A percentile compares a stretch with the other conserved stretches of the same genome.
These are phyloP conservation scores for Scaptomyza parva DNA, from an alignment of 2,888 invertebrate genomes.

Conservation along the genomic window DNA sequence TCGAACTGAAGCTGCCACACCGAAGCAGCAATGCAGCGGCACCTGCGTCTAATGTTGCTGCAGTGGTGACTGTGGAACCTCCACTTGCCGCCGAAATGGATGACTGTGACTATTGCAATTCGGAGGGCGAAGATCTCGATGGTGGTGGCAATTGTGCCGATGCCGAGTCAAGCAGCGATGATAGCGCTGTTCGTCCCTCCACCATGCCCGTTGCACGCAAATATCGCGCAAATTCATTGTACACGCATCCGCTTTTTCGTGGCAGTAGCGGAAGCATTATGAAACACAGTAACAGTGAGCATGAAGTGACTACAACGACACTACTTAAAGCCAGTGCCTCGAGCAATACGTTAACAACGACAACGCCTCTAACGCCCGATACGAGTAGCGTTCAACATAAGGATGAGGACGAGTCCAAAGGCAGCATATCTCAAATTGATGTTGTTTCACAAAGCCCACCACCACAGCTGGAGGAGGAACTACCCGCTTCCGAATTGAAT, in stretches of 20 bases:
- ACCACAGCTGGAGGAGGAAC: slow-evolving; percentile 52
- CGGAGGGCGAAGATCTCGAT: slow-evolving; percentile 82
- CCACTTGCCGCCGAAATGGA: slow-evolving; percentile 63
- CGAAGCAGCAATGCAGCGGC: slow-evolving; percentile 50
- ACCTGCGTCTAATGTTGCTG: slow-evolving; percentile 25
- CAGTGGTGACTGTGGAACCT: slow-evolving; percentile 12
- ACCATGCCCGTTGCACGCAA: slow-evolving; percentile 81
- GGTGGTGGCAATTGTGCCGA: slow-evolving; percentile 84
- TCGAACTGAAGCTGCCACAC: slow-evolving; percentile 80
- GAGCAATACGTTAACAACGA: slow-evolving; percentile 48
- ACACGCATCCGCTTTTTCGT: slow-evolving; percentile 87
- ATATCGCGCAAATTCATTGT: slow-evolving; percentile 86
- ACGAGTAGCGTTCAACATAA: slow-evolving; percentile 74
- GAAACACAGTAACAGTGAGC: slow-evolving; percentile 57
- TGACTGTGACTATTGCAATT: slow-evolving; percentile 77
- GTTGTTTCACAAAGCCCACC: slow-evolving; percentile 40
- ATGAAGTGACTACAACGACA: slow-evolving; percentile 33
- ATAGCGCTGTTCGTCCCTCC: slow-evolving; percentile 75
- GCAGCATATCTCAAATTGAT: slow-evolving; percentile 26
- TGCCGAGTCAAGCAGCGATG: slow-evolving; percentile 84
- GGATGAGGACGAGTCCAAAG: slow-evolving; percentile 54
- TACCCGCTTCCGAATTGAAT: slow-evolving; percentile 66
- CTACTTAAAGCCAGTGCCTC: slow-evolving; percentile 54
- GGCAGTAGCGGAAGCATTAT: slow-evolving; percentile 61
- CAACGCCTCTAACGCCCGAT: slow-evolving; percentile 49